These are phyloP conservation scores for Frankliniella fusca DNA, from an alignment of 2,888 invertebrate species.

Conservation along the genomic window DNA sequence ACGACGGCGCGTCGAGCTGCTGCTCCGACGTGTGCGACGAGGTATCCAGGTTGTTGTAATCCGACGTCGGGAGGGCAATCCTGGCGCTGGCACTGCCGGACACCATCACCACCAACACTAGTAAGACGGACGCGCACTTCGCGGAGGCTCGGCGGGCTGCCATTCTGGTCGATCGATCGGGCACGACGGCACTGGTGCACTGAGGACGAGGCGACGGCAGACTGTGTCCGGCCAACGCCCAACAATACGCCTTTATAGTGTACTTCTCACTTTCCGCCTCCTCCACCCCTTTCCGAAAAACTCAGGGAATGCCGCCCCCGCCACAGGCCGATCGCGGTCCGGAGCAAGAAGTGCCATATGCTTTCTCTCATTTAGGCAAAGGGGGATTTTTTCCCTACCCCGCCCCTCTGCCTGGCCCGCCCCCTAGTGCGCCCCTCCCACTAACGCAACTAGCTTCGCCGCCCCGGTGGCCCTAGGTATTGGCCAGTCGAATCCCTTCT, in stretches of 20 bases:
- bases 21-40: background rate
- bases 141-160: background rate
- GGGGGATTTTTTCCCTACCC: background rate
- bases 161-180: background rate
- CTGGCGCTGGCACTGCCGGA: slow-evolving; percentile 3
- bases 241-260: slow-evolving; percentile 7
- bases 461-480: background rate
- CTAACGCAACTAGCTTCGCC: background rate
- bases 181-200: background rate
- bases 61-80: background rate
- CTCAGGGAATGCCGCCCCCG: background rate
- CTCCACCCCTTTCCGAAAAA: slow-evolving; percentile 2
- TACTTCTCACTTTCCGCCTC: slow-evolving; percentile 13
- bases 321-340: background rate
- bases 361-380: slow-evolving; percentile 22
- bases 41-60: slow-evolving; percentile 19
- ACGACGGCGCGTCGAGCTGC: background rate
- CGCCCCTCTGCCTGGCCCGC: background rate
- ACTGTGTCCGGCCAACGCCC: slow-evolving; percentile 21
- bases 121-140: background rate
- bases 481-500: too few relatives aligned
- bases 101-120: slow-evolving; percentile 3
- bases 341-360: slow-evolving; percentile 17
- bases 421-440: background rate
- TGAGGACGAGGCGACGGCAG: background rate